phyloP scores from a whole-genome alignment of 2,797 vertebrate species.

The Sylvia borin region DNA sequence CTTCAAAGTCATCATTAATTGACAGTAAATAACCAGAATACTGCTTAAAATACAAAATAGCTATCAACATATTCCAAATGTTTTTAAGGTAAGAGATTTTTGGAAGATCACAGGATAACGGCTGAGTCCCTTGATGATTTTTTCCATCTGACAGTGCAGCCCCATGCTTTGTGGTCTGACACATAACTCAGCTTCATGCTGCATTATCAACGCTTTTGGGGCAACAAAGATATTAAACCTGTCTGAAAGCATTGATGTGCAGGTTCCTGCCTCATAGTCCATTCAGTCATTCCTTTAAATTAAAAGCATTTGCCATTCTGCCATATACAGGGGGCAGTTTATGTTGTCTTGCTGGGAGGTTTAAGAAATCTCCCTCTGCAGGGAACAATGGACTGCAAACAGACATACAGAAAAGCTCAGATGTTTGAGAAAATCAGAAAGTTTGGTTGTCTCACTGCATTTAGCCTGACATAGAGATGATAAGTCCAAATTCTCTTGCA shows the following conservation, averaged over 20 bases:
- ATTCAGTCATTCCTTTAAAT: not conserved
- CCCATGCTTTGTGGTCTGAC: not conserved
- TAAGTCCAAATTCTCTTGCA: not conserved
- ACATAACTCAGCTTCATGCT: not conserved
- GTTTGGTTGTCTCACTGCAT: not conserved
- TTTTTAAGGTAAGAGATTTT: not conserved
- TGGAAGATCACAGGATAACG: not conserved
- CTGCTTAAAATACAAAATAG: not conserved
- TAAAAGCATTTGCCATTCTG: not conserved
- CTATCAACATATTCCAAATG: not conserved
- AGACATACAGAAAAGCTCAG: not conserved
- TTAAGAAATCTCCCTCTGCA: not conserved
- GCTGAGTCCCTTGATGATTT: not conserved
- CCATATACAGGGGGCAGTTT: not conserved
- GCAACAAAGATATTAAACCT: not conserved
- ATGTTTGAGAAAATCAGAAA: not conserved
- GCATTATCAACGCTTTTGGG: not conserved
- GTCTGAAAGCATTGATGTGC: not conserved
- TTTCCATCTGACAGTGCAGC: not conserved
- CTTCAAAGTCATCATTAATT: not conserved
- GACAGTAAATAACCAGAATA: not conserved
- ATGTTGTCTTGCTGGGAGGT: not conserved
- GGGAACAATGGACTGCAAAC: not conserved
- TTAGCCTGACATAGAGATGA: not conserved
- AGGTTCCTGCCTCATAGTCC: not conserved